These are phyloP conservation scores for Heliconius aoede DNA, from an alignment of 2,888 invertebrate species.

Conservation along the genomic window DNA sequence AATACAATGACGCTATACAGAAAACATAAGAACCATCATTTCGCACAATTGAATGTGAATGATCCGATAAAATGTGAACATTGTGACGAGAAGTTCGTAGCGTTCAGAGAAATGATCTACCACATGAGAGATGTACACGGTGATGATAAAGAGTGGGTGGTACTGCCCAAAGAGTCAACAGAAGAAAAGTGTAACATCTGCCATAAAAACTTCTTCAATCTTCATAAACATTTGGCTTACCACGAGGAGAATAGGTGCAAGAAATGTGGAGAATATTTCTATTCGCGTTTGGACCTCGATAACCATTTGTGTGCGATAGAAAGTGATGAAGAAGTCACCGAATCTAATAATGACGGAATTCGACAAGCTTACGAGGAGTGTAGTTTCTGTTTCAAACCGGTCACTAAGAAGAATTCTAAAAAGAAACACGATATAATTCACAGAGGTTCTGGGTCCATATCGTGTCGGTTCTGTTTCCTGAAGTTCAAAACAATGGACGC, in stretches of 20 bases:
- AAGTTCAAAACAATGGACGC: constrained; percentile 80
- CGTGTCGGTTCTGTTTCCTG: constrained; percentile 76
- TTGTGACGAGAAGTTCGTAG: constrained; percentile 82
- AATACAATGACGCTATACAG: constrained; percentile 75
- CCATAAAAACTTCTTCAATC: constrained; percentile 73
- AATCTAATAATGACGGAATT: constrained; percentile 50
- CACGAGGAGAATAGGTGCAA: constrained; percentile 79
- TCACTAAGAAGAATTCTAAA: constrained; percentile 68
- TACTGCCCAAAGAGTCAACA: constrained; percentile 72
- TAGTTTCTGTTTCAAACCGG: constrained; percentile 77
- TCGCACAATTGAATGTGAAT: constrained; percentile 70
- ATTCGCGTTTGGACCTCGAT: constrained; percentile 69
- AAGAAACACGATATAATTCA: constrained; percentile 71
- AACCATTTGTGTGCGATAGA: constrained; percentile 77
- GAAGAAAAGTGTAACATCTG: constrained; percentile 76
- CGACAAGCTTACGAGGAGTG: constrained; percentile 72
- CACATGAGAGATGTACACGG: constrained; percentile 78
- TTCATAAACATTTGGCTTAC: constrained; percentile 73
- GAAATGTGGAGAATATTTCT: constrained; percentile 79
- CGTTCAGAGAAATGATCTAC: constrained; percentile 79
- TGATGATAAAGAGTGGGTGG: constrained; percentile 77
- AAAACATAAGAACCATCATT: constrained; percentile 81
- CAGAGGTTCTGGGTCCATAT: constrained; percentile 73
- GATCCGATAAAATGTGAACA: constrained; percentile 78
- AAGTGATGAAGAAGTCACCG: constrained; percentile 69